Evolutionary conservation across 2,113 vertebrate genomes (phyloP).

Genomic region (Egretta garzetta): DNA sequence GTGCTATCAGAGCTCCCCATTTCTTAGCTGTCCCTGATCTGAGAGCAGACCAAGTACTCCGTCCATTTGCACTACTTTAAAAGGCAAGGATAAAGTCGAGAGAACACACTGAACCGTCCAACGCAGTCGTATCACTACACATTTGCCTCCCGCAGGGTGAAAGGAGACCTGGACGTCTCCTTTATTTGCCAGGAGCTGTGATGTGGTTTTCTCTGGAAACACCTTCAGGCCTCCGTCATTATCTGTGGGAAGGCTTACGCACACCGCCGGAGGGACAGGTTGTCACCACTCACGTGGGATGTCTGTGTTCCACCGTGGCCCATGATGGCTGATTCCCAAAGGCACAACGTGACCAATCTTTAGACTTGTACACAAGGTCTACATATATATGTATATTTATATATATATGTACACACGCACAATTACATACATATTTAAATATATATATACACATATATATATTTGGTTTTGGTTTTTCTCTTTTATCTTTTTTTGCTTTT

Average conservation of each 20-base stretch:
- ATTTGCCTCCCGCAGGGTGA: background rate
- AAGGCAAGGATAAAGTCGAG: background rate
- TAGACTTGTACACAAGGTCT: constrained; percentile 42
- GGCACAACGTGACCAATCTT: constrained; percentile 62
- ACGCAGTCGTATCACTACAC: background rate
- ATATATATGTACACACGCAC: constrained; percentile 31
- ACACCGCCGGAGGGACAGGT: background rate
- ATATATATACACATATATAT: constrained; percentile 55
- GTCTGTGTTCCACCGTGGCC: background rate
- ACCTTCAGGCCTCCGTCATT: fast-evolving
- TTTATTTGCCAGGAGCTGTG: background rate
- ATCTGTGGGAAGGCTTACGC: background rate
- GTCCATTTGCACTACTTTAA: background rate
- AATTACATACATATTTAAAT: constrained; percentile 67
- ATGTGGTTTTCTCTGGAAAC: background rate
- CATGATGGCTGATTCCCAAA: constrained; percentile 24
- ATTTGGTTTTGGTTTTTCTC: background rate
- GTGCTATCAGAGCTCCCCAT: background rate
- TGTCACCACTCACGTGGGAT: background rate
- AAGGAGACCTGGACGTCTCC: background rate
- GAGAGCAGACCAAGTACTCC: background rate
- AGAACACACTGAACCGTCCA: background rate
- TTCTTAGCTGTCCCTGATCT: background rate
- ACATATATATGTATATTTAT: constrained; percentile 47
- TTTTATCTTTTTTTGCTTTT: background rate